These are phyloP conservation scores for Xenopus laevis DNA, from an alignment of 2,113 vertebrate genomes.

Conservation along the genomic window DNA sequence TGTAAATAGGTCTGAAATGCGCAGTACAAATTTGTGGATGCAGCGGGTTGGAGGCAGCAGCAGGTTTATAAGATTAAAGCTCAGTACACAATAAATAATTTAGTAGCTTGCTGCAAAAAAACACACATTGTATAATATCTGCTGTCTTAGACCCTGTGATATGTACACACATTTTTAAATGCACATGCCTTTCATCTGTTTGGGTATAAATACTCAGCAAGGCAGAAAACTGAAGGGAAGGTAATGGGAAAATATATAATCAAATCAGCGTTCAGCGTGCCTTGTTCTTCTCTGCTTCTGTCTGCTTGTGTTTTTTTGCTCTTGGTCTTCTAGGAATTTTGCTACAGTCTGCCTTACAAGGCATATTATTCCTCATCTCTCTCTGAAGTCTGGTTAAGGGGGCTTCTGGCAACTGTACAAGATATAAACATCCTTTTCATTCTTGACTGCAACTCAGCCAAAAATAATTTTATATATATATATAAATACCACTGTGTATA, in stretches of 20 bases:
- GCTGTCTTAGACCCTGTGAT: slow-evolving; percentile 37
- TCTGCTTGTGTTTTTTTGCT: slow-evolving; percentile 8
- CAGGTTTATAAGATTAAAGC: slow-evolving; percentile 45
- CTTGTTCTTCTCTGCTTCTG: slow-evolving; percentile 13
- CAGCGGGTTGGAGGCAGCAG: slow-evolving; percentile 25
- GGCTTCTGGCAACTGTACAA: slow-evolving; percentile 27
- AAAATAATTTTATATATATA: background rate
- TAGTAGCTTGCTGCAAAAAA: slow-evolving; percentile 36
- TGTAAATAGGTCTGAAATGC: slow-evolving; percentile 15
- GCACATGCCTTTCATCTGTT: slow-evolving; percentile 42
- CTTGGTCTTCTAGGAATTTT: slow-evolving; percentile 27
- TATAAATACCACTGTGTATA: no score
- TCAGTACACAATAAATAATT: slow-evolving; percentile 43
- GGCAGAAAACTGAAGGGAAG: slow-evolving; percentile 33
- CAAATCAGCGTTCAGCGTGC: slow-evolving; percentile 26
- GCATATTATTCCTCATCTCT: slow-evolving; percentile 12
- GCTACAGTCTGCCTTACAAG: slow-evolving; percentile 20
- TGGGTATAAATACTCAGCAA: slow-evolving; percentile 36
- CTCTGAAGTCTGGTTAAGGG: slow-evolving; percentile 19
- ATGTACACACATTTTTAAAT: slow-evolving; percentile 43
- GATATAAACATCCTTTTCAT: slow-evolving; percentile 21
- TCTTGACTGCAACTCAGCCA: background rate
- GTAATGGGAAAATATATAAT: slow-evolving; percentile 43
- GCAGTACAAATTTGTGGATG: slow-evolving; percentile 16
- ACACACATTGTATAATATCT: slow-evolving; percentile 45